Conservation (phyloP, 2,797 vertebrate species). For the Rallus crepitans region DNA sequence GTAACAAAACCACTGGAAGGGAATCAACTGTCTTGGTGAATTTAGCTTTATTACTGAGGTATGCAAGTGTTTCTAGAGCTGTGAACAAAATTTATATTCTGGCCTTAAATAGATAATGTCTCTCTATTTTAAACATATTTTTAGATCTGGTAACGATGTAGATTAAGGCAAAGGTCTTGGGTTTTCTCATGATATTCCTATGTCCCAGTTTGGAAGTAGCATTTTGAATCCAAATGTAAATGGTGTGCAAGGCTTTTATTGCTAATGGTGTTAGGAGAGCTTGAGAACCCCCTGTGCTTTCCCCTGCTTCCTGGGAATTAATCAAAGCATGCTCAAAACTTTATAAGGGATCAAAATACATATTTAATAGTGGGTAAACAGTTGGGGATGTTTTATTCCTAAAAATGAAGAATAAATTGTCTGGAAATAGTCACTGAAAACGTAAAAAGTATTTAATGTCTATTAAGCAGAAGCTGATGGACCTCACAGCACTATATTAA, state of each 20-base stretch:
- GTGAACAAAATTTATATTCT: neutral
- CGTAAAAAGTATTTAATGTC: constrained; percentile 6
- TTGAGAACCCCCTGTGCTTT: neutral
- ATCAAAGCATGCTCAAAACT: neutral
- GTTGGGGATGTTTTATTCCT: neutral
- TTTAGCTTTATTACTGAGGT: neutral
- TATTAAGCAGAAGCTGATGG: constrained; percentile 31
- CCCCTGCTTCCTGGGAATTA: neutral
- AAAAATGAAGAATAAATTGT: constrained; percentile 19
- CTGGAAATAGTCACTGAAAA: neutral
- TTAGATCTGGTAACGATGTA: neutral
- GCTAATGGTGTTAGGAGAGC: neutral
- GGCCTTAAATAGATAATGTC: neutral
- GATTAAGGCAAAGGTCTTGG: neutral
- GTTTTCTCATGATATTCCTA: neutral
- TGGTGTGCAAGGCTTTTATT: neutral
- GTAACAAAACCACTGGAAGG: neutral
- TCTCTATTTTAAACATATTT: neutral
- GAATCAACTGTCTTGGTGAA: neutral
- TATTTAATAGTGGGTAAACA: constrained; percentile 10
- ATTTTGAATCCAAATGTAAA: neutral
- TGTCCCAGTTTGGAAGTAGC: neutral
- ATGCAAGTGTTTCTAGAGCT: neutral
- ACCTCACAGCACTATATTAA: constrained; percentile 40
- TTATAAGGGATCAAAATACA: neutral